phyloP scores from a whole-genome alignment of 1,140 invertebrate genomes.

The Euwallacea similis region DNA sequence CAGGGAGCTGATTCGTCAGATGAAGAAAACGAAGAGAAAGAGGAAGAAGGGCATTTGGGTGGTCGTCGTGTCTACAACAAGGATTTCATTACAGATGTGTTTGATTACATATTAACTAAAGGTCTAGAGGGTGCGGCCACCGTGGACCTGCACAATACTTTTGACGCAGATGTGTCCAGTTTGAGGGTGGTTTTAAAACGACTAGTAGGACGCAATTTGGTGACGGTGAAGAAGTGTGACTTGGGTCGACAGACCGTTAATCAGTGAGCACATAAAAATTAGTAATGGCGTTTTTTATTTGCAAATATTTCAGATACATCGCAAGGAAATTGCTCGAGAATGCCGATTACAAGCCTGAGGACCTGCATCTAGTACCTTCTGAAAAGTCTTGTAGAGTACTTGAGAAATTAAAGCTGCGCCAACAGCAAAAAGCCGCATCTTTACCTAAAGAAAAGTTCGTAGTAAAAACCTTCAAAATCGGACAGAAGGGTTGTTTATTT shows the following conservation, averaged over 20 bases:
- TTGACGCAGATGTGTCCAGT: conserved; percentile 39
- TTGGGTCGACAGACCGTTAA: conserved; percentile 32
- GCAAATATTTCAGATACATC: conserved; percentile 35
- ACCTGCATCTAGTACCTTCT: neutral
- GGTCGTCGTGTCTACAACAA: conserved; percentile 33
- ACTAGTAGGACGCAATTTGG: conserved; percentile 37
- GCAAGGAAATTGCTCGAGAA: conserved; percentile 23
- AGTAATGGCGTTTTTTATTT: conserved; percentile 4
- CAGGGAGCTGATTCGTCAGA: conserved; percentile 32
- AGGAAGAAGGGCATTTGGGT: neutral
- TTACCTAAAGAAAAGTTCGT: conserved; percentile 8
- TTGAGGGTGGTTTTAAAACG: conserved; percentile 37
- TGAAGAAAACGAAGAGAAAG: conserved; percentile 31
- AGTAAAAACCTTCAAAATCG: neutral
- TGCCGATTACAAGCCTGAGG: neutral
- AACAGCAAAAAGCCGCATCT: conserved; percentile 13
- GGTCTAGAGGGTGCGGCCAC: conserved; percentile 33
- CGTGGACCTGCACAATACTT: conserved; percentile 32
- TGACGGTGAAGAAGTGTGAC: conserved; percentile 42
- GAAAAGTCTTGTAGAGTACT: neutral
- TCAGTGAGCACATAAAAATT: conserved; percentile 14
- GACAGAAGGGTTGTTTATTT: neutral
- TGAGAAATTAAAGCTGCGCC: conserved; percentile 22
- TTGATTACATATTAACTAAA: conserved; percentile 33
- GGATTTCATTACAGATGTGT: conserved; percentile 41